Evolutionary conservation across 2,888 invertebrate species (phyloP).

Genomic region (Stenodema calcarata): DNA sequence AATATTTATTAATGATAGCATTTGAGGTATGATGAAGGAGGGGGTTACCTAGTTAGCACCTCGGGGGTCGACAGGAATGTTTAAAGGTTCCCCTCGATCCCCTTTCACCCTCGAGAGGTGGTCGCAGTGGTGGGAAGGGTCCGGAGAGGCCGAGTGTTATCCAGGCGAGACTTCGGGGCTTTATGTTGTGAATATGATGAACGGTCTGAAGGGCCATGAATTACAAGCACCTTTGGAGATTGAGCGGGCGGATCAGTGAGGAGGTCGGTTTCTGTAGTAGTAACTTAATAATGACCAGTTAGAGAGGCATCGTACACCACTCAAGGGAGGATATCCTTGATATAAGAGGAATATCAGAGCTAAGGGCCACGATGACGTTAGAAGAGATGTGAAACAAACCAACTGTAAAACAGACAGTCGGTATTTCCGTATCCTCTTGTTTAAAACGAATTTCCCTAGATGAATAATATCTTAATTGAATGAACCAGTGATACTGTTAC

Average conservation of each 20-base stretch:
- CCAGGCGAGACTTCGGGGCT: neutral
- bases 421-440: no score
- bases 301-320: neutral
- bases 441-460: no score
- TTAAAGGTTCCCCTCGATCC: neutral
- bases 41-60: slow-evolving; percentile 37
- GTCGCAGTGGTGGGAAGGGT: neutral
- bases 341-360: neutral
- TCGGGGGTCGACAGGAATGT: neutral
- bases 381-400: no score
- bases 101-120: neutral
- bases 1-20: slow-evolving; percentile 35
- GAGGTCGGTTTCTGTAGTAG: neutral
- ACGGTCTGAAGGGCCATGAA: slow-evolving; percentile 32
- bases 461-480: no score
- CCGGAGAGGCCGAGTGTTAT: neutral
- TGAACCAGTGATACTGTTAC: no score
- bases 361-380: neutral
- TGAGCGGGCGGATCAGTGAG: neutral
- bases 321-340: neutral
- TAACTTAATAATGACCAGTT: slow-evolving; percentile 35
- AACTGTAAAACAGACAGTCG: no score
- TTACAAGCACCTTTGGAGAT: slow-evolving; percentile 23
- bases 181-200: slow-evolving; percentile 38
- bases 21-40: neutral